These are phyloP conservation scores for Opisthocomus hoazin DNA, from an alignment of 2,113 vertebrate species.

Conservation along the genomic window DNA sequence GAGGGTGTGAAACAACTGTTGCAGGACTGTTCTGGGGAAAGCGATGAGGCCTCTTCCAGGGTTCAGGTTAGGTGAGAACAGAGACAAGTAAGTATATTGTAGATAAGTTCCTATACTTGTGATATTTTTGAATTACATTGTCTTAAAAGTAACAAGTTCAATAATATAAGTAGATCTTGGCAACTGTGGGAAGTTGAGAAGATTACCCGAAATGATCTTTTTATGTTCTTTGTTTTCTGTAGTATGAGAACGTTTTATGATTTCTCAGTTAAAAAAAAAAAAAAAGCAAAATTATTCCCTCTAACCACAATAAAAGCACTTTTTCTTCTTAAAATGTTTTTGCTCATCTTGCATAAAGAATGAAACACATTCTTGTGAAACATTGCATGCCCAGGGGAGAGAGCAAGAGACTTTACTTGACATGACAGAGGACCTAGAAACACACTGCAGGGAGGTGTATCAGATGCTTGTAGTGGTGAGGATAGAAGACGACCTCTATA, in stretches of 20 bases:
- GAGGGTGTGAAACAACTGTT: slow-evolving; percentile 9
- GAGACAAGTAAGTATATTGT: background rate
- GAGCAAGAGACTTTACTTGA: background rate
- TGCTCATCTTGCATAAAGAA: background rate
- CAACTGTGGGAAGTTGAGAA: background rate
- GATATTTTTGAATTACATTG: background rate
- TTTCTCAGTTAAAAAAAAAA: background rate
- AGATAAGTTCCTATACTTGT: background rate
- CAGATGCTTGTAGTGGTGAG: background rate
- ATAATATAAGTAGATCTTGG: background rate
- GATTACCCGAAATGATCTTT: background rate
- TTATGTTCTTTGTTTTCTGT: background rate
- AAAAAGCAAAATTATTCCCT: background rate
- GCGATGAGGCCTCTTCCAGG: background rate
- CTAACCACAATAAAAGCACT: background rate
- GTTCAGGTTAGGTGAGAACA: background rate
- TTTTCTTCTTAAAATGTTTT: background rate
- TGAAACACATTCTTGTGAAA: background rate
- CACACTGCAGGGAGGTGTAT: background rate
- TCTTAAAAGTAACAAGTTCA: background rate
- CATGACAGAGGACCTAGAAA: background rate
- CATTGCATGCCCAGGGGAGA: background rate
- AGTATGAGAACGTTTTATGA: background rate
- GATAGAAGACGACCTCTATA: background rate
- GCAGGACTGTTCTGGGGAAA: background rate